Evolutionary conservation across 2,888 invertebrate genomes (phyloP).

Genomic region (Beris morrisii): DNA sequence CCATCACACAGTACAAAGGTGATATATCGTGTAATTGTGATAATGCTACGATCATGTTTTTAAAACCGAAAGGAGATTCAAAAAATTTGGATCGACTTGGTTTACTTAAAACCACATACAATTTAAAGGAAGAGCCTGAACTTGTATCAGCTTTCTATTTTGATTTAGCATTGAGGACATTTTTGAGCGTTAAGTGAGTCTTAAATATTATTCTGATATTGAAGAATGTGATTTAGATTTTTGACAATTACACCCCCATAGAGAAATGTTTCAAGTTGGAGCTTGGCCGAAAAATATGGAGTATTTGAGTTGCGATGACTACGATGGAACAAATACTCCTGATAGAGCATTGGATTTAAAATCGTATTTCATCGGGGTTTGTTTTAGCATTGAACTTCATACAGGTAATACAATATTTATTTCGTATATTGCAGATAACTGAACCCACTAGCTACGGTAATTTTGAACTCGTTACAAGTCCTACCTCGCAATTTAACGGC

Average conservation of each 20-base stretch:
- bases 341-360: constrained; percentile 70
- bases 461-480: constrained; percentile 64
- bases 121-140: constrained; percentile 70
- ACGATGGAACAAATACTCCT: constrained; percentile 76
- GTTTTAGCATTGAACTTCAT: constrained; percentile 36
- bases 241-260: constrained; percentile 44
- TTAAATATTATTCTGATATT: not conserved
- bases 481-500: constrained; percentile 65
- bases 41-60: constrained; percentile 75
- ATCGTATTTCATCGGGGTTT: constrained; percentile 68
- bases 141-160: constrained; percentile 85
- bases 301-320: constrained; percentile 78
- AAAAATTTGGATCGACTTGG: constrained; percentile 71
- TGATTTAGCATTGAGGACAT: constrained; percentile 75
- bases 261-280: constrained; percentile 70
- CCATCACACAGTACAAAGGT: constrained; percentile 74
- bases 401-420: not conserved
- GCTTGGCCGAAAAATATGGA: constrained; percentile 74
- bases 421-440: constrained; percentile 55
- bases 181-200: constrained; percentile 70
- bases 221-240: not conserved
- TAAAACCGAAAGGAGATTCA: constrained; percentile 71
- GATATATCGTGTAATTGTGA: constrained; percentile 73
- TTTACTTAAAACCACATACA: constrained; percentile 70
- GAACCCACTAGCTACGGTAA: constrained; percentile 73